A percentile compares a stretch with the other conserved stretches of the same genome.
Conservation (phyloP, 2,797 vertebrate genomes). For the Eidolon dupreanum region DNA sequence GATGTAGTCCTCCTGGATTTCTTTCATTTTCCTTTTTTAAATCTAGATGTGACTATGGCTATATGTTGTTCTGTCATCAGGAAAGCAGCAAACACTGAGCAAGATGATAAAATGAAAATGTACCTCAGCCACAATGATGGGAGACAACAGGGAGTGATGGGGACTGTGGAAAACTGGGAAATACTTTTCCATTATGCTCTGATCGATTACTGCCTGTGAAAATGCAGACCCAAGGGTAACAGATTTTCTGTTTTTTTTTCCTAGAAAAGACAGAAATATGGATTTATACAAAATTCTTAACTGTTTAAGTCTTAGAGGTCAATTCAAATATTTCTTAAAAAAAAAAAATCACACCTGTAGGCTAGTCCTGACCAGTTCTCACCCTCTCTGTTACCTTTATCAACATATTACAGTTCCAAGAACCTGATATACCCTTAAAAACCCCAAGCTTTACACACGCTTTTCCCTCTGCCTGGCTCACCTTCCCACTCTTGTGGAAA, state of each 20-base stretch:
- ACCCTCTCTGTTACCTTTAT: neutral
- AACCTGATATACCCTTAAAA: neutral
- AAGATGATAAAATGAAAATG: neutral
- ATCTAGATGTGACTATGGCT: neutral
- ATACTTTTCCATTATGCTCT: neutral
- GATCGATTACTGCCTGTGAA: neutral
- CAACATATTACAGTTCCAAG: neutral
- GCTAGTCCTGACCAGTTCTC: neutral
- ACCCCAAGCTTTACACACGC: neutral
- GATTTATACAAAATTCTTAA: neutral
- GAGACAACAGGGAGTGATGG: neutral
- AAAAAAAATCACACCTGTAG: neutral
- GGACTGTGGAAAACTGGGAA: neutral
- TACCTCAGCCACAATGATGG: neutral
- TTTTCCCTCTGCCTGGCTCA: neutral
- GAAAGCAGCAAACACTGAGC: neutral
- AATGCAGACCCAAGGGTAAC: neutral
- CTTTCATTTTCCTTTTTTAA: neutral
- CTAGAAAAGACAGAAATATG: neutral
- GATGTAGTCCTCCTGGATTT: neutral
- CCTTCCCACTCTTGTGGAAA: neutral
- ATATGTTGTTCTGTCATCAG: neutral
- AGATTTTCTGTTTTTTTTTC: neutral
- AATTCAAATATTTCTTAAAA: neutral
- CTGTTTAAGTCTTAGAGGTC: neutral